Evolutionary conservation across 2,113 vertebrate genomes (phyloP), one percentile per base, ranked within the genome.

Genomic region (Macquaria australasica): DNA sequence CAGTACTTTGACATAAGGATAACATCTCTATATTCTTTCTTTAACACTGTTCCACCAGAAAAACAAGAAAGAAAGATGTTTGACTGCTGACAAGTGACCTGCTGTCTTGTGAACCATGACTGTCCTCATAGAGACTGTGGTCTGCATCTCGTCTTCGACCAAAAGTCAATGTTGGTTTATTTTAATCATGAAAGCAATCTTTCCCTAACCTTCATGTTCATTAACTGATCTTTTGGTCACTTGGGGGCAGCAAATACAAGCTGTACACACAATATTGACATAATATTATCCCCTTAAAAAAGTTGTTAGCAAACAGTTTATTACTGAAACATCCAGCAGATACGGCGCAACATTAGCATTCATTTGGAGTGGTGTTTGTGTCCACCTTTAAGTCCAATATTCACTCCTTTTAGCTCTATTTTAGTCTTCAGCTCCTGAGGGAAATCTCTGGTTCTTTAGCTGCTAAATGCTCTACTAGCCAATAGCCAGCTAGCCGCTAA

Each of bases 51-150:
- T 7, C 28, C 34, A 2, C 20, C 55, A 62, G 69, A 51, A 43
- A 56, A 59, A 75, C 41, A 23, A 41, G 15, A 53, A 25, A 7
- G 5, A 45, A 21, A n/a, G 45, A 14, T 14, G 11, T 45, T 43
- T 43, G 11, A 43, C 3, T 43, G 43, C 12, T 55, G 45, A 62
- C 9, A n/a, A 15, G 6, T 14, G 7, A 56, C 37, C 48, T 69
- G 50, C 48, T 60, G 63, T 53, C 8, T 62, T 71, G 34, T 62
- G 11, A 77, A 37, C 28, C 51, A 51, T 68, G n/a, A 55, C 55
- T 39, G 20, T 55, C 39, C 3, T 64, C 5, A 34, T 14, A 6
- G 5, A 51, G 31, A 8, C 56, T 55, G 21, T 7, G 11, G 31
- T 60, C 10, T 28, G 11, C 34, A 50, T 20, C 4, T 51, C 6